These are phyloP conservation scores for Camponotus fellah DNA, from an alignment of 2,888 invertebrate species.

Conservation along the genomic window DNA sequence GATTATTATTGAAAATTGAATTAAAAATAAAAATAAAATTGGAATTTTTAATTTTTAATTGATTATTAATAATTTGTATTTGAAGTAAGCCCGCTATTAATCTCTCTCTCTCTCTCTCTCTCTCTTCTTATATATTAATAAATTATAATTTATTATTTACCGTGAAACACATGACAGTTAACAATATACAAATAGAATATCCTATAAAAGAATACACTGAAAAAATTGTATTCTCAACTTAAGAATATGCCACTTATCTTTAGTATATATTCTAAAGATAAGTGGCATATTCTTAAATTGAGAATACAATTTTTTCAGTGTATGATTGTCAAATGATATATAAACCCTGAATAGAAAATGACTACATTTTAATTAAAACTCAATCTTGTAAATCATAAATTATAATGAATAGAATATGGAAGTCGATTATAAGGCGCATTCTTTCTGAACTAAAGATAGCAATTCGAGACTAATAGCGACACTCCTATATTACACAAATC, in stretches of 20 bases:
- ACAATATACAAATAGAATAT: neutral
- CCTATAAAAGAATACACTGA: neutral
- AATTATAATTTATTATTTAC: neutral
- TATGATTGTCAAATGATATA: neutral
- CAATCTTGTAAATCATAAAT: slow-evolving; percentile 7
- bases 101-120: neutral
- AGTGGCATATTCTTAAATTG: too few species aligned
- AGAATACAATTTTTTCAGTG: too few species aligned
- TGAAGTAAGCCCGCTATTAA: neutral
- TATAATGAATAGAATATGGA: neutral
- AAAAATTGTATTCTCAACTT: too few species aligned
- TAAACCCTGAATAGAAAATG: neutral
- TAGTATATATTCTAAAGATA: too few species aligned
- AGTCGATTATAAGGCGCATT: neutral
- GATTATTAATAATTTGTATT: neutral
- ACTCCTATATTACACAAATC: neutral
- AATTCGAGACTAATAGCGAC: slow-evolving; percentile 5
- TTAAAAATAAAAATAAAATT: too few species aligned
- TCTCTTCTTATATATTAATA: too few species aligned
- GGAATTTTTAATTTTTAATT: neutral
- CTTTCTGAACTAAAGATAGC: neutral
- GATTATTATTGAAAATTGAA: neutral
- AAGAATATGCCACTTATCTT: too few species aligned
- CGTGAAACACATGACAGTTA: neutral
- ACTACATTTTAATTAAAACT: neutral